Conservation (phyloP, 2,797 vertebrate genomes). For the Hozukius guyotensis region DNA sequence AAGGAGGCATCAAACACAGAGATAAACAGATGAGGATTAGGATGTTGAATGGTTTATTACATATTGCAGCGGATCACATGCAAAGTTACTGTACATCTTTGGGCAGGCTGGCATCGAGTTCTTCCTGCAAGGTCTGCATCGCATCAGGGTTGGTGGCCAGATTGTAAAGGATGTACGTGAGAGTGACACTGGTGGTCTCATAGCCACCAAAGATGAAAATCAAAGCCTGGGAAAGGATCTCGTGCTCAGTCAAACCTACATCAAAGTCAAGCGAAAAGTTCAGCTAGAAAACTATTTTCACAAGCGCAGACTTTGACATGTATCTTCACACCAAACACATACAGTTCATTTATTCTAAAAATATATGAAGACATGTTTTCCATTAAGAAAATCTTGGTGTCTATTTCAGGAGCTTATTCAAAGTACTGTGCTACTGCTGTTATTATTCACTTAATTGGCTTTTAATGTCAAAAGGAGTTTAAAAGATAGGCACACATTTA, state of each 20-base stretch:
- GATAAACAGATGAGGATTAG: neutral
- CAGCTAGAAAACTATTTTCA: neutral
- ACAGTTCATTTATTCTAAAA: neutral
- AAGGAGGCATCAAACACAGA: neutral
- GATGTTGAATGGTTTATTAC: neutral
- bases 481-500: neutral
- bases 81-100: constrained; percentile 53
- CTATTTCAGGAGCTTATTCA: neutral
- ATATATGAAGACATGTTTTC: neutral
- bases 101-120: constrained; percentile 71
- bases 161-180: constrained; percentile 71
- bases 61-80: neutral
- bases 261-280: neutral
- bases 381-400: neutral
- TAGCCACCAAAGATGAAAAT: constrained; percentile 82
- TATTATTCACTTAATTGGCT: neutral
- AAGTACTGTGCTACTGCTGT: neutral
- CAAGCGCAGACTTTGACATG: neutral
- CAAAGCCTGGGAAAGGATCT: constrained; percentile 83
- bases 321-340: neutral
- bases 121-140: constrained; percentile 75
- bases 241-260: constrained; percentile 83
- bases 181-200: constrained; percentile 77
- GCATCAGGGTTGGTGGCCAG: constrained; percentile 80
- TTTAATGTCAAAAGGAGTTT: neutral